Evolutionary conservation across 2,113 vertebrate species (phyloP), one percentile per base, ranked within the genome.

Genomic region (Gobio gobio): DNA sequence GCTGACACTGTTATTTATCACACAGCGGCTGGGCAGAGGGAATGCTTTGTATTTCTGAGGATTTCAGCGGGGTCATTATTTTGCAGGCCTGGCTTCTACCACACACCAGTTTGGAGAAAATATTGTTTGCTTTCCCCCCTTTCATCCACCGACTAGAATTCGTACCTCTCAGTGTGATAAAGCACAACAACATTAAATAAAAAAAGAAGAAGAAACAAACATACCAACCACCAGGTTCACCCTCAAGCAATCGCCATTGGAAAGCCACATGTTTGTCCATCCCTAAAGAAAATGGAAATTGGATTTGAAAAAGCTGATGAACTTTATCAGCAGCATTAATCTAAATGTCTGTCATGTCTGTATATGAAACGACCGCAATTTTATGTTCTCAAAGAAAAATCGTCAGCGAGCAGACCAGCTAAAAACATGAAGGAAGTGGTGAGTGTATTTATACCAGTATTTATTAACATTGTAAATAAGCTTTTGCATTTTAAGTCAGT

Each of bases 1-100:
- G 88, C 86, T 87, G 89, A 88, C 47, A 86, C 88, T 13, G 88
- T 91, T 92, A 89, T 90, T 90, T 86, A 90, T 90, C 84, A 89
- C 45, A 16, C 78, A 16, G 85, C 3, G 47, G 75, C 83, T 49
- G 14, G 84, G 84, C 85, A 70, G 63, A 59, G 84, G 12, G 77
- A 75, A 49, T 24, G 33, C 61, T 59, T 70, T 78, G 56, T 70
- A 78, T 84, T 73, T 56, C 12, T 36, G 47, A 72, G 33, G 61
- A 78, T 77, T 84, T 80, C 63, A 47, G 33, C n/a, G 43, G 24
- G 68, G 74, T 73, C 83, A 66, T 83, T 87, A 78, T 49, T 72
- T 87, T 73, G 76, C 63, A 45, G 40, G 26, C 40, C 59, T 29
- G 61, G 58, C 59, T 66, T 56, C 36, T 54, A 47, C 72, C 73